phyloP scores from a whole-genome alignment of 2,888 invertebrate genomes.

The Lithophane ornitopus region DNA sequence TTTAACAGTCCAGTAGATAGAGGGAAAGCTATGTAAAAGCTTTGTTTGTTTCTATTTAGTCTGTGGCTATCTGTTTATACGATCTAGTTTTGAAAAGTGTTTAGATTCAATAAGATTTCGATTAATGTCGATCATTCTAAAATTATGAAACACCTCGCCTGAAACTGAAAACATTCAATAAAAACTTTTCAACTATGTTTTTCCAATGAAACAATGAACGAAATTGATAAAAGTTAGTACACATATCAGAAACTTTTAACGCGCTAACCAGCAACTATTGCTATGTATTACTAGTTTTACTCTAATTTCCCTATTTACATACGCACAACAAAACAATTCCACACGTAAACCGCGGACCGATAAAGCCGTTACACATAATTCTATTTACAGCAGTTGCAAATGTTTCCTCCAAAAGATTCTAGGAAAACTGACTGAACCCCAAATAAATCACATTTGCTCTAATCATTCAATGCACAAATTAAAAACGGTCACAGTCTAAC shows the following conservation, averaged over 20 bases:
- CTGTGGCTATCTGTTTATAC: constrained; percentile 22
- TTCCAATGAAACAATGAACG: neutral
- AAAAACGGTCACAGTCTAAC: constrained; percentile 72
- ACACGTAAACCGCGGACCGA: constrained; percentile 43
- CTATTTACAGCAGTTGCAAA: constrained; percentile 58
- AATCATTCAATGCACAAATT: constrained; percentile 70
- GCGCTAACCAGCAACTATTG: neutral
- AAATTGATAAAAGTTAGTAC: too few species aligned
- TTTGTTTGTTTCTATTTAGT: constrained; percentile 10
- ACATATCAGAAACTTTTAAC: too few species aligned
- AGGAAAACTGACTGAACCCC: constrained; percentile 54
- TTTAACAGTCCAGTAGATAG: neutral
- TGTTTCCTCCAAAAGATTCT: constrained; percentile 49
- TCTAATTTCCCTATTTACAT: constrained; percentile 51
- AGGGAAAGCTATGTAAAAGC: constrained; percentile 11
- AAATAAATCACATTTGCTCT: constrained; percentile 63
- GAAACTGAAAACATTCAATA: neutral
- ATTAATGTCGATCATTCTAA: neutral
- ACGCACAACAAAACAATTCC: constrained; percentile 40
- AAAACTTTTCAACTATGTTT: neutral
- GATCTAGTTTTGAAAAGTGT: neutral
- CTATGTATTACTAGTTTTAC: constrained; percentile 1
- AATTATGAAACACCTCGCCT: neutral
- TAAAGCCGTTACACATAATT: constrained; percentile 41
- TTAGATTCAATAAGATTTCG: neutral